Evolutionary conservation across 2,888 invertebrate species (phyloP).

Genomic region (Sinhomidia bicolor): DNA sequence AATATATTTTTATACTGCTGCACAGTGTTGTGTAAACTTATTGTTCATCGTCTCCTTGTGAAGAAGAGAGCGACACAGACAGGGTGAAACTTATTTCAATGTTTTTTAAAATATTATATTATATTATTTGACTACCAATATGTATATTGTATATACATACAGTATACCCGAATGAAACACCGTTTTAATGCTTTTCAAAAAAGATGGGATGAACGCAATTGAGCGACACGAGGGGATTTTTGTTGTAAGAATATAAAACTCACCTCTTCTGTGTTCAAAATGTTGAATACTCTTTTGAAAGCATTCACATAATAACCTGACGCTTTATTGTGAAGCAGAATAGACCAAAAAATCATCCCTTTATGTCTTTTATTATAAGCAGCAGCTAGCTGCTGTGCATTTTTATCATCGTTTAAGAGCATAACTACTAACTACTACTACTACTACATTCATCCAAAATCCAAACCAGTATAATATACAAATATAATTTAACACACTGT

Average conservation of each 20-base stretch:
- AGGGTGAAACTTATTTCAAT: neutral
- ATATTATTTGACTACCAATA: too few relatives aligned
- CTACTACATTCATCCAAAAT: too few relatives aligned
- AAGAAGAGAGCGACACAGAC: neutral
- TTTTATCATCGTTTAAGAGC: neutral
- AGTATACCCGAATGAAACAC: conserved; percentile 30
- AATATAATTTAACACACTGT: too few relatives aligned
- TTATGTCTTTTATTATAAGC: neutral
- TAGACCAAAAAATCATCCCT: neutral
- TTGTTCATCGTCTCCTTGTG: neutral
- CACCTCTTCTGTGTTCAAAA: conserved; percentile 7
- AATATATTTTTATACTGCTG: too few relatives aligned
- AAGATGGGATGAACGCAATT: conserved; percentile 24
- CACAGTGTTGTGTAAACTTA: neutral
- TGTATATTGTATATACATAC: too few relatives aligned
- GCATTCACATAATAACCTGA: neutral
- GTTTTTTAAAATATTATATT: neutral
- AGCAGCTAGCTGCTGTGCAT: neutral
- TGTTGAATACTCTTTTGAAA: conserved; percentile 3
- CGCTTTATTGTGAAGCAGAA: conserved; percentile 4
- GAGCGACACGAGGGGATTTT: conserved; percentile 28
- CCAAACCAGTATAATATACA: too few relatives aligned
- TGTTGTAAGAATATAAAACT: neutral
- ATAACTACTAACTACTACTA: too few relatives aligned
- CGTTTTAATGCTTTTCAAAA: conserved; percentile 35